These are phyloP conservation scores for Gallirallus australis DNA, from an alignment of 2,797 vertebrate genomes.

Conservation along the genomic window DNA sequence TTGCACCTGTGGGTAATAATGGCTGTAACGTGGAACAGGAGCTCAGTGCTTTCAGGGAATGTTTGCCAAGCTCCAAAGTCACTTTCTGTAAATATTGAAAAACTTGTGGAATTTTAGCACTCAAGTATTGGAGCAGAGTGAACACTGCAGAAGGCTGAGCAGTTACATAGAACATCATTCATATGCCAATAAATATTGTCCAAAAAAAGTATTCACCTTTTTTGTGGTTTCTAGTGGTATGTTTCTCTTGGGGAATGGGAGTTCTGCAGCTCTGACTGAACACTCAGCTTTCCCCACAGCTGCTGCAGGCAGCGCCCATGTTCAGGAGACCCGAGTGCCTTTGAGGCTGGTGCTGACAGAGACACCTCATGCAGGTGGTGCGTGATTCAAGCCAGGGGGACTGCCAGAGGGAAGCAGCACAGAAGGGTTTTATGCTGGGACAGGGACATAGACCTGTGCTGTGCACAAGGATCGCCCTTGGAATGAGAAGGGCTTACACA, in stretches of 20 bases:
- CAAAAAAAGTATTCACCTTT: background rate
- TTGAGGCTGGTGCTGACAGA: fast-evolving
- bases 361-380: fast-evolving
- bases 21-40: background rate
- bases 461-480: background rate
- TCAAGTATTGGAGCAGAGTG: background rate
- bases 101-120: background rate
- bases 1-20: background rate
- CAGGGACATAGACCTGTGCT: background rate
- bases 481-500: background rate
- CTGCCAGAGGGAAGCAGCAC: background rate
- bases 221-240: background rate
- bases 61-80: background rate
- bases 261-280: background rate
- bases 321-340: background rate
- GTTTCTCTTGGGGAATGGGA: background rate
- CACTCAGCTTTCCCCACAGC: background rate
- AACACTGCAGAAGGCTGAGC: background rate
- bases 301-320: background rate
- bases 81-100: background rate
- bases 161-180: background rate
- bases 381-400: background rate
- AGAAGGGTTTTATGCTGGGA: fast-evolving
- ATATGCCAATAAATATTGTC: background rate
- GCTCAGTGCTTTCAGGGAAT: background rate